phyloP scores from a whole-genome alignment of 92 coral and sea anemone species.

The Anthopleura xanthogrammica region DNA sequence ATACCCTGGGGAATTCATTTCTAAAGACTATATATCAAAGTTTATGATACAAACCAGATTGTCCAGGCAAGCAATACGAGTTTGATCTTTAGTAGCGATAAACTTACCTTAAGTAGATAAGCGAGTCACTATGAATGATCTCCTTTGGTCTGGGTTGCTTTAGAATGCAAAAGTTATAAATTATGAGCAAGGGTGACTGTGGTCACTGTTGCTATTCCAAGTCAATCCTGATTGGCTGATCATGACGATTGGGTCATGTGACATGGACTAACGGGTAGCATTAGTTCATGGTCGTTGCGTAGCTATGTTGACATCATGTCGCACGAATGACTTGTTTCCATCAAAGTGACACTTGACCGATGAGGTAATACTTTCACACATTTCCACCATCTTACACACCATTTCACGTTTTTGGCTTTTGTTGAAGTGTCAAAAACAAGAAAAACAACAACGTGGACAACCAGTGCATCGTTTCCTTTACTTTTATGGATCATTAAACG shows the following conservation, averaged over 20 bases:
- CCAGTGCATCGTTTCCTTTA: neutral
- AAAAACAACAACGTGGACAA: neutral
- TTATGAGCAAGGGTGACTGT: conserved; percentile 79
- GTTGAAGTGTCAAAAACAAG: conserved; percentile 15
- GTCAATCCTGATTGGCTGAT: conserved; percentile 37
- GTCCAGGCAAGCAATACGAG: neutral
- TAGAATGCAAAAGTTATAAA: conserved; percentile 84
- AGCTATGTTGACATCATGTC: conserved; percentile 32
- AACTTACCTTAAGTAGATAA: conserved; percentile 61
- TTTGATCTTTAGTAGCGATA: neutral
- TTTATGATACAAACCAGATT: neutral
- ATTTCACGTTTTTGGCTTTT: neutral
- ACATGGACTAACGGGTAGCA: conserved; percentile 33
- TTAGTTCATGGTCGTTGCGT: conserved; percentile 40
- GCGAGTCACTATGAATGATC: conserved; percentile 40
- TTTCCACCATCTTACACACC: neutral
- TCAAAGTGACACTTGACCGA: conserved; percentile 26
- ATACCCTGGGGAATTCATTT: neutral
- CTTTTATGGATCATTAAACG: neutral
- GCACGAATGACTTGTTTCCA: conserved; percentile 5
- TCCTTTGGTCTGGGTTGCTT: conserved; percentile 59
- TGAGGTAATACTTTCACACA: conserved; percentile 32
- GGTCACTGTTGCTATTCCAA: conserved; percentile 40
- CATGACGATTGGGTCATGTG: conserved; percentile 37
- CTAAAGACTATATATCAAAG: neutral